Base-by-base conservation (phyloP, 1,140 invertebrate species). In the Carposina sasakii region DNA sequence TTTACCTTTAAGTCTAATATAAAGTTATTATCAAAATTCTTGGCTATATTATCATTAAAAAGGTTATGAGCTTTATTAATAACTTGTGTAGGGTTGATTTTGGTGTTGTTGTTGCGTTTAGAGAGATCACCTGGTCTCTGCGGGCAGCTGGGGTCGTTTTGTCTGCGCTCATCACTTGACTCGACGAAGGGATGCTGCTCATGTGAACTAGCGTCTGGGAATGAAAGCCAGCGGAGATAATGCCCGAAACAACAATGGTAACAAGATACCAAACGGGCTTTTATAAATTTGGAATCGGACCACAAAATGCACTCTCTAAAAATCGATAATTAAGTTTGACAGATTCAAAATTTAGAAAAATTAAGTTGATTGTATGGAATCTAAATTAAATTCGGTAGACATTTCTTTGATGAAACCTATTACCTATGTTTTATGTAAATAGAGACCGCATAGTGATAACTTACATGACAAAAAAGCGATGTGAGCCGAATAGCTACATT, bases 131-230 rank as follows among this genome's bases (percentile, higher is more conserved):
- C 77, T 76, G 79, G 76, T 61, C 53, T 46, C 44, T 46, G 31
- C 13, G 49, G 62, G 76, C 76, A 72, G 74, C 74, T 76, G 71
- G 67, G 54, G 58, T 52, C 66, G 57, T 58, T 63, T 76, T 82
- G 78, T 79, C 63, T 66, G 52, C 51, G 51, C 63, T 68, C 74
- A 71, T 81, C 79, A 81, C 76, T 81, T 81, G 79, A 81, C 75
- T 81, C 72, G 63, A 64, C 65, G 79, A 83, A 83, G 79, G 79
- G 79, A 79, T 81, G 76, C 65, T 59, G 54, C 61, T 55, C 73
- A 71, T 81, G 77, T 71, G 75, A 77, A 81, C 60, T 24, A 52
- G 69, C n/a, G n/a, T n/a, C n/a, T n/a, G n/a, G n/a, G 70, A 76
- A 76, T 75, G 68, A 70, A 72, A 70, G 70, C 74, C 68, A 73